Conservation (phyloP, 2,113 vertebrate species). For the Thamnaconus septentrionalis region DNA sequence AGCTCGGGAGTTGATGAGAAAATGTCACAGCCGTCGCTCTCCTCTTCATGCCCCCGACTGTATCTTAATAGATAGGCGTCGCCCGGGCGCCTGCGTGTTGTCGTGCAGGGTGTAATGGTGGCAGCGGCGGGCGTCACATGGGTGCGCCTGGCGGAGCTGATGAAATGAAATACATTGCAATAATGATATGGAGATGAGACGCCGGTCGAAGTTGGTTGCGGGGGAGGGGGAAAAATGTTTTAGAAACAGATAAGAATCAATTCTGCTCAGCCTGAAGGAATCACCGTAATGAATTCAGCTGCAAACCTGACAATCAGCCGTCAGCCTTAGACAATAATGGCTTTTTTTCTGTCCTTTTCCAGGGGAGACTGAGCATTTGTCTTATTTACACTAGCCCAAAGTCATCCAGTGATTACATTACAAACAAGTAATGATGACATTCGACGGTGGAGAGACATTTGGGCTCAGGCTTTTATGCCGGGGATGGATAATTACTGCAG, state of each 20-base stretch:
- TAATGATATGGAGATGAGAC: slow-evolving; percentile 66
- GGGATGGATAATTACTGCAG: slow-evolving; percentile 30
- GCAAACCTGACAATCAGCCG: slow-evolving; percentile 64
- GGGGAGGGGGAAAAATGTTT: slow-evolving; percentile 42
- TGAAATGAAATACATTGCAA: slow-evolving; percentile 54
- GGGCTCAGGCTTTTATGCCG: not conserved
- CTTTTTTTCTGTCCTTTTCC: slow-evolving; percentile 11
- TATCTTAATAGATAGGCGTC: slow-evolving; percentile 40
- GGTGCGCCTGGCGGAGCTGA: slow-evolving; percentile 21
- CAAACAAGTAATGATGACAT: slow-evolving; percentile 34
- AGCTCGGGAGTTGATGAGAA: slow-evolving; percentile 51
- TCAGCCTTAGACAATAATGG: slow-evolving; percentile 38
- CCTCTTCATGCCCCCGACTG: slow-evolving; percentile 31
- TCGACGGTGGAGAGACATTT: slow-evolving; percentile 5
- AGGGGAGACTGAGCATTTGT: slow-evolving; percentile 27
- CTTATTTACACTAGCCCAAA: slow-evolving; percentile 40
- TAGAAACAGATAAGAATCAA: slow-evolving; percentile 61
- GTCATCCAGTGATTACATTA: slow-evolving; percentile 40
- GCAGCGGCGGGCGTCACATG: slow-evolving; percentile 11
- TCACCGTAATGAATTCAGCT: slow-evolving; percentile 61
- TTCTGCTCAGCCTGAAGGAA: slow-evolving; percentile 61
- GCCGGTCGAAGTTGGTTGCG: not conserved
- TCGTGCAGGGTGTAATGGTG: slow-evolving; percentile 16
- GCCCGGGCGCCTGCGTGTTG: slow-evolving; percentile 1
- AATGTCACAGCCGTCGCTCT: slow-evolving; percentile 38